Conservation (phyloP, 2,888 invertebrate species). For the Caenorhabditis sp. region DNA sequence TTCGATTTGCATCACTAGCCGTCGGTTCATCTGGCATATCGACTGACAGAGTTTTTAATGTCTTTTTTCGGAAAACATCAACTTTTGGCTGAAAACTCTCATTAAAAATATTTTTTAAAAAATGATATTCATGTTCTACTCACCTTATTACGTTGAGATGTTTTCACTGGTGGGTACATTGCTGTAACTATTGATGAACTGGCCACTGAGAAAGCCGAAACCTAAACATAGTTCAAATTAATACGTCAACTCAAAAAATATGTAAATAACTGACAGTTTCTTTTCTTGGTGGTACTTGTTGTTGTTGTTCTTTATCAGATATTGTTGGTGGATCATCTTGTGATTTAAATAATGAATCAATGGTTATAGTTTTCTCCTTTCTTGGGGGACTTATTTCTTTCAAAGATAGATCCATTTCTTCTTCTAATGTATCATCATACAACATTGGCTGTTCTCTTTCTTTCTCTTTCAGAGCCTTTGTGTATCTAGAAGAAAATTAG, state of each 20-base stretch:
- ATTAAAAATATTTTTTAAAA: constrained; percentile 1
- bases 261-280: background rate
- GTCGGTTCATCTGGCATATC: constrained; percentile 46
- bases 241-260: background rate
- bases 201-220: constrained; percentile 31
- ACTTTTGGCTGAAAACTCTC: constrained; percentile 47
- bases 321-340: constrained; percentile 31
- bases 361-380: constrained; percentile 39
- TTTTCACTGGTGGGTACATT: constrained; percentile 64
- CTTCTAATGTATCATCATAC: constrained; percentile 25
- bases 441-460: constrained; percentile 32
- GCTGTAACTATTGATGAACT: constrained; percentile 63
- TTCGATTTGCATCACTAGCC: constrained; percentile 25
- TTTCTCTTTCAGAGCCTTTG: constrained; percentile 13
- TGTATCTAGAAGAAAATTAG: constrained; percentile 14
- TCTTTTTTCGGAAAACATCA: constrained; percentile 54
- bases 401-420: constrained; percentile 21
- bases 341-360: constrained; percentile 54
- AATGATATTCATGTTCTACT: background rate
- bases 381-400: constrained; percentile 31
- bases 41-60: constrained; percentile 50
- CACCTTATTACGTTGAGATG: constrained; percentile 16
- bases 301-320: constrained; percentile 9
- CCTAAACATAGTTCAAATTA: constrained; percentile 16
- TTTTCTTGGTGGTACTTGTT: background rate